phyloP scores from a whole-genome alignment of 2,797 vertebrate species.

The Petrocephalus schoutedeni region DNA sequence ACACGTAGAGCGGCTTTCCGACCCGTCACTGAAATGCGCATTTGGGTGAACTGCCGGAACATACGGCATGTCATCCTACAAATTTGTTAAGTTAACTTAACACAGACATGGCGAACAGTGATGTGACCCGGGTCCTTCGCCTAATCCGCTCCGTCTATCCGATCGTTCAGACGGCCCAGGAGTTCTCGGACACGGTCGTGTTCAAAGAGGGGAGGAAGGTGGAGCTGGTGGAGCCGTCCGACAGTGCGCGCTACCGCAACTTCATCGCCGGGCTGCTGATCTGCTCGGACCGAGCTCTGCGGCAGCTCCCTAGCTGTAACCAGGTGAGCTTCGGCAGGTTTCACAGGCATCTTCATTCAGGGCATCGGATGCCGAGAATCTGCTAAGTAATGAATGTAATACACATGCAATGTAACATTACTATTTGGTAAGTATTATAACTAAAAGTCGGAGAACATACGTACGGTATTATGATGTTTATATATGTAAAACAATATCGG shows the following conservation, averaged over 20 bases:
- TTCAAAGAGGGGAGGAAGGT: constrained; percentile 52
- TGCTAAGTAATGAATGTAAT: neutral
- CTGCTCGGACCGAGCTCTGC: constrained; percentile 51
- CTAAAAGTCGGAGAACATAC: neutral
- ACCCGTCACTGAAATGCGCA: neutral
- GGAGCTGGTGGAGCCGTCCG: constrained; percentile 41
- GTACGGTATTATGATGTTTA: neutral
- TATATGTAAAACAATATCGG: neutral
- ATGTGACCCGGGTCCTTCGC: constrained; percentile 35
- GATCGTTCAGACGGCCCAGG: constrained; percentile 47
- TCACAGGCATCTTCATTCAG: neutral
- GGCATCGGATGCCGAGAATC: neutral
- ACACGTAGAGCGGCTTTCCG: neutral
- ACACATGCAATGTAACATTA: neutral
- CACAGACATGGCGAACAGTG: constrained; percentile 39
- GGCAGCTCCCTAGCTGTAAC: constrained; percentile 50
- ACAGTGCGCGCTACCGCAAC: constrained; percentile 45
- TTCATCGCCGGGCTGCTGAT: constrained; percentile 51
- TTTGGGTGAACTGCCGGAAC: neutral
- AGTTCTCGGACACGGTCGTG: constrained; percentile 47
- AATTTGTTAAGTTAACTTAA: neutral
- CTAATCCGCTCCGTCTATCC: constrained; percentile 52
- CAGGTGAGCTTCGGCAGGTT: constrained; percentile 45
- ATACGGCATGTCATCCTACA: neutral
- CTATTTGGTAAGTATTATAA: neutral